phyloP scores from a whole-genome alignment of 1,140 invertebrate species.

The Macrotrachela quadricornifera region DNA sequence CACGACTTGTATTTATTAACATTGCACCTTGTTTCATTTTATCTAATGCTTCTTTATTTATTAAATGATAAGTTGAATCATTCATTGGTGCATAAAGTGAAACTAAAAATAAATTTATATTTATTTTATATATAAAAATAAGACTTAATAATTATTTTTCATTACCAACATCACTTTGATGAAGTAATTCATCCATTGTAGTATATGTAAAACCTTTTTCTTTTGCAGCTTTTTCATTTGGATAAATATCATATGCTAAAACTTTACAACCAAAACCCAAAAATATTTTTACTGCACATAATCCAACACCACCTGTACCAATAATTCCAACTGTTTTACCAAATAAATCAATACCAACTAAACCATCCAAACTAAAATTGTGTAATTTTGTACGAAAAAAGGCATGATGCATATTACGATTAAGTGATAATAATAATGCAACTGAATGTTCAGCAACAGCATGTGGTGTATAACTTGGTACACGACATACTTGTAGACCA shows the following conservation, averaged over 20 bases:
- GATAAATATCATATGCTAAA: constrained; percentile 4
- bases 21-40: constrained; percentile 4
- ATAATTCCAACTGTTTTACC: constrained; percentile 5
- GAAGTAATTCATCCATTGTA: neutral
- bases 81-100: neutral
- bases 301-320: constrained; percentile 3
- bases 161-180: neutral
- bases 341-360: constrained; percentile 4
- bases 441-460: constrained; percentile 2
- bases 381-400: neutral
- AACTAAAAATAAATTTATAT: neutral
- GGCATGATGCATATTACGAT: neutral
- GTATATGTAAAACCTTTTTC: neutral
- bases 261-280: constrained; percentile 5
- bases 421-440: neutral
- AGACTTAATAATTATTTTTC: neutral
- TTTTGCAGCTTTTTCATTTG: neutral
- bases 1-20: constrained; percentile 4
- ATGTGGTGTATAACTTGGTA: constrained; percentile 1
- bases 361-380: neutral
- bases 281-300: neutral
- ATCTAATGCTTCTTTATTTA: neutral
- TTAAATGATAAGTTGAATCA: constrained; percentile 1
- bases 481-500: neutral
- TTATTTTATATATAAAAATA: neutral